Conservation (phyloP, 2,888 invertebrate species). For the Mesorhabditis spiculigera region DNA sequence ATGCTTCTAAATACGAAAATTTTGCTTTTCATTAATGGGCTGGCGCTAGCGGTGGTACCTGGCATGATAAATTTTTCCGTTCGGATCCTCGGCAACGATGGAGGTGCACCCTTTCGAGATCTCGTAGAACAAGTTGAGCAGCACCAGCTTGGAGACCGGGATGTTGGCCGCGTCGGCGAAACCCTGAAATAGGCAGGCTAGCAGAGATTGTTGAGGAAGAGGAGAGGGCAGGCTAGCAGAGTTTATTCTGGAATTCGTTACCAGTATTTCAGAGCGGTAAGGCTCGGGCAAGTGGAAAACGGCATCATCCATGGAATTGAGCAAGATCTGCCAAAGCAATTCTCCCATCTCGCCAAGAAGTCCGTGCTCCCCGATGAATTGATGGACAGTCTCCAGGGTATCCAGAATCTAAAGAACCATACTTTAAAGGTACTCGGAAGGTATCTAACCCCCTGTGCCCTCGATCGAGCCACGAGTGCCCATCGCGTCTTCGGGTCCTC, state of each 20-base stretch:
- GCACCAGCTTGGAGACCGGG: slow-evolving; percentile 61
- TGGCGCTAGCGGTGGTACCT: slow-evolving; percentile 43
- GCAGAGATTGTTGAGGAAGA: neutral
- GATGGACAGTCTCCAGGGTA: slow-evolving; percentile 17
- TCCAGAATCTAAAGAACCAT: slow-evolving; percentile 8
- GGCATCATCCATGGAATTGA: neutral
- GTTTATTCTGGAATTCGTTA: neutral
- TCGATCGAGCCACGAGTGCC: slow-evolving; percentile 11
- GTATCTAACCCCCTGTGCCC: slow-evolving; percentile 10
- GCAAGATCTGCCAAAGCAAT: slow-evolving; percentile 8
- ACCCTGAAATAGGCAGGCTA: slow-evolving; percentile 15
- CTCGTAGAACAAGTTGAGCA: slow-evolving; percentile 66
- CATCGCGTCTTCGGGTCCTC: slow-evolving; percentile 12
- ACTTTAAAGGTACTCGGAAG: neutral
- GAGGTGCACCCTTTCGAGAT: slow-evolving; percentile 66
- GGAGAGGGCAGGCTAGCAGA: too few species aligned
- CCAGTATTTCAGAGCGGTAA: neutral
- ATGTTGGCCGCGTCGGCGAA: slow-evolving; percentile 21
- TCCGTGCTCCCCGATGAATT: slow-evolving; percentile 7
- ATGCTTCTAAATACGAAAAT: neutral
- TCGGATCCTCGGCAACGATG: slow-evolving; percentile 61
- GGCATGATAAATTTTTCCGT: slow-evolving; percentile 63
- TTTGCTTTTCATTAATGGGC: neutral
- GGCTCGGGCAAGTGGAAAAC: slow-evolving; percentile 6
- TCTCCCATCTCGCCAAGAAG: slow-evolving; percentile 13